A percentile compares a stretch with the other conserved stretches of the same genome.
These are phyloP conservation scores for Vidua chalybeata DNA, from an alignment of 2,113 vertebrate species.

Conservation along the genomic window DNA sequence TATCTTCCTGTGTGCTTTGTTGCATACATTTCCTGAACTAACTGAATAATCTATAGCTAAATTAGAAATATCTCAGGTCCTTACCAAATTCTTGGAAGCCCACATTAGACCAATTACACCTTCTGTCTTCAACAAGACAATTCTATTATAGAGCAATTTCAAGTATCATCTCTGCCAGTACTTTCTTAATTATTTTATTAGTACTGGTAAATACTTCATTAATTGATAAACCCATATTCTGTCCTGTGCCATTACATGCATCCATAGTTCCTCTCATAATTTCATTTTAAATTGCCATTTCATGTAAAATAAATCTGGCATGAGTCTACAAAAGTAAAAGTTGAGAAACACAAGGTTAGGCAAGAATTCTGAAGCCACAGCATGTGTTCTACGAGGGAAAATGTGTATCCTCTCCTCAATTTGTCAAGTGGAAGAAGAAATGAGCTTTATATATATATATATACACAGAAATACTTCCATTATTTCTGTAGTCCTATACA, in stretches of 20 bases:
- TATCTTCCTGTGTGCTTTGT: background rate
- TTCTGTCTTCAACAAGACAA: background rate
- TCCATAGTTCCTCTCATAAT: background rate
- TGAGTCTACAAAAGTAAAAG: background rate
- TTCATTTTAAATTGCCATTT: background rate
- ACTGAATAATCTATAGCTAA: background rate
- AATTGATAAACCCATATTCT: background rate
- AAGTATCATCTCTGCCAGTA: background rate
- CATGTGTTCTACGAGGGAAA: background rate
- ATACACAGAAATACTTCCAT: background rate
- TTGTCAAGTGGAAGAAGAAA: background rate
- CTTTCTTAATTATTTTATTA: background rate
- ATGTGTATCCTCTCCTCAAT: background rate
- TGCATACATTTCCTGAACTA: background rate
- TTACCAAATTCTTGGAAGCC: background rate
- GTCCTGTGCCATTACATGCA: background rate
- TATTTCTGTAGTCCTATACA: background rate
- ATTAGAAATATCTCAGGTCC: background rate
- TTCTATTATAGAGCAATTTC: background rate
- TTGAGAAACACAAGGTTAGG: background rate
- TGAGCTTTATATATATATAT: background rate
- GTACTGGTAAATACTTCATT: background rate
- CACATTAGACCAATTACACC: background rate
- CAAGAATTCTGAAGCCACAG: constrained; percentile 10
- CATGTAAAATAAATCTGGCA: constrained; percentile 38